Conservation (phyloP, 2,797 vertebrate genomes). For the Hipposideros larvatus region DNA sequence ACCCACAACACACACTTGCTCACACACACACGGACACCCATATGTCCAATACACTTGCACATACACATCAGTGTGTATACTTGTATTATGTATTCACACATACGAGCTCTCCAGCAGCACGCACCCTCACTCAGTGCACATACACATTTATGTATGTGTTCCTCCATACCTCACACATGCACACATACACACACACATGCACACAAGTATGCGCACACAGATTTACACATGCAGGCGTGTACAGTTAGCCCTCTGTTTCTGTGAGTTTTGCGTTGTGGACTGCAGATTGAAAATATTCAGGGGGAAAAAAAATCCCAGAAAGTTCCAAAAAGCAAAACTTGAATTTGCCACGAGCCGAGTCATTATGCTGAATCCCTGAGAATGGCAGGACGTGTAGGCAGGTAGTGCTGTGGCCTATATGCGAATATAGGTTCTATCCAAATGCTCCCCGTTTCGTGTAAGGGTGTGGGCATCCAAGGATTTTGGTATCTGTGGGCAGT, state of each 20-base stretch:
- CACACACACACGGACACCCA: background rate
- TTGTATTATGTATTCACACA: background rate
- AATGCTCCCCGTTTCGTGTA: fast-evolving
- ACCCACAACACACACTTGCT: background rate
- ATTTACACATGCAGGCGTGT: fast-evolving
- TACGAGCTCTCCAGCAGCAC: background rate
- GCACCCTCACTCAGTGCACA: background rate
- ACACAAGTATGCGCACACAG: too few species aligned
- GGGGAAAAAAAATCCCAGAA: background rate
- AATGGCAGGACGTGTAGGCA: background rate
- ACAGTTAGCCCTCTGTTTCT: background rate
- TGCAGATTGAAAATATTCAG: background rate
- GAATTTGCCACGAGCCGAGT: background rate
- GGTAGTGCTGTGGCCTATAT: fast-evolving
- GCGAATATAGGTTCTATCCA: background rate
- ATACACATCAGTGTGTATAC: background rate
- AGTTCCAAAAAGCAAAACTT: background rate
- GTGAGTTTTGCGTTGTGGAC: background rate
- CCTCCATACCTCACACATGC: too few species aligned
- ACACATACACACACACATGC: background rate
- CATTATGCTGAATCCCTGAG: background rate
- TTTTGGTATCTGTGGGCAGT: too few species aligned
- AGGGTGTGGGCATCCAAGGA: background rate
- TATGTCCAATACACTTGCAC: fast-evolving
- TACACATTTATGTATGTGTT: background rate